Conservation (phyloP, 2,113 vertebrate genomes). For the Apteryx mantelli region DNA sequence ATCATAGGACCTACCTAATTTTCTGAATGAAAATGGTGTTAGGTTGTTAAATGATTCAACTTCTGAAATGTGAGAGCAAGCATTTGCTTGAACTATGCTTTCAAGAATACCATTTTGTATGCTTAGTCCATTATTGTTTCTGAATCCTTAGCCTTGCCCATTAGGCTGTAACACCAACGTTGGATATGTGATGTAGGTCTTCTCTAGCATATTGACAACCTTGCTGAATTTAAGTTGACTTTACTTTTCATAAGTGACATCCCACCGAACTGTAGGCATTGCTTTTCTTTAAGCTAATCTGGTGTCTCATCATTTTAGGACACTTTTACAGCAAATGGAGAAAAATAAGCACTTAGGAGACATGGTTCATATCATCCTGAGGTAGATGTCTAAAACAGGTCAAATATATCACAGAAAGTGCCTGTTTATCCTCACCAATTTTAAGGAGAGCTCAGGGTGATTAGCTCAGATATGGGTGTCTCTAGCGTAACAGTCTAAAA, state of each 20-base stretch:
- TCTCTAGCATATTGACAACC: background rate
- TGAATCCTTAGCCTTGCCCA: background rate
- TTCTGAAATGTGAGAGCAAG: background rate
- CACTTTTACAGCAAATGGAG: background rate
- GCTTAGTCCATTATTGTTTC: accelerated
- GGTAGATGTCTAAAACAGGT: background rate
- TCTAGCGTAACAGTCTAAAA: background rate
- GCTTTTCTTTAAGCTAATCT: background rate
- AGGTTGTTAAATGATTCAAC: background rate
- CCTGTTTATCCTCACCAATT: background rate
- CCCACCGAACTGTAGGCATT: background rate
- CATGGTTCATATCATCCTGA: background rate
- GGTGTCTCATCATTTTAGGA: background rate
- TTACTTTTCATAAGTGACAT: background rate
- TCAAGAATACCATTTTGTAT: background rate
- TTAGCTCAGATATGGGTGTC: background rate
- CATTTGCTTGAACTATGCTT: background rate
- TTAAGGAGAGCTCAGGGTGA: background rate
- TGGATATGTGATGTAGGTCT: background rate
- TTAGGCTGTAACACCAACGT: background rate
- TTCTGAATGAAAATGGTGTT: background rate
- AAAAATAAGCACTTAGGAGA: background rate
- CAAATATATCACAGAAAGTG: background rate
- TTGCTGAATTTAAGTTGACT: background rate
- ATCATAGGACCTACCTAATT: background rate